These are phyloP conservation scores for Synanceia verrucosa DNA, from an alignment of 2,797 vertebrate genomes.

Conservation along the genomic window DNA sequence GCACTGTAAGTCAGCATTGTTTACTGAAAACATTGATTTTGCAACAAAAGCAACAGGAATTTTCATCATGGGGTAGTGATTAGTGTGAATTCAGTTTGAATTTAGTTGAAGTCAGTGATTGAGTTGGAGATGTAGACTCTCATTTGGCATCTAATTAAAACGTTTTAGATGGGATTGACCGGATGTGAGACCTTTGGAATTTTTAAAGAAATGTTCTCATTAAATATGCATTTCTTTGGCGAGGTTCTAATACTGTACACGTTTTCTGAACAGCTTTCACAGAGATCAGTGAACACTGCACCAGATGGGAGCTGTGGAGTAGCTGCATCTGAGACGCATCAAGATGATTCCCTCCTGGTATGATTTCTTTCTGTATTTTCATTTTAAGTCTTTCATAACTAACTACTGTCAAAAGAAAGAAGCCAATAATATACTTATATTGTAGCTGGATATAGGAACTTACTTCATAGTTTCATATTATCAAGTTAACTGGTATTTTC, in stretches of 20 bases:
- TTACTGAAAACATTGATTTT: constrained; percentile 1
- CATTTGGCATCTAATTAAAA: too few relatives aligned
- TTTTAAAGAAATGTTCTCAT: not conserved
- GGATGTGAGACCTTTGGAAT: not conserved
- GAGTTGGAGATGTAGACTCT: too few relatives aligned
- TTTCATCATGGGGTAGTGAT: not conserved
- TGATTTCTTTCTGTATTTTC: constrained; percentile 1
- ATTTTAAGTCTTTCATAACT: not conserved
- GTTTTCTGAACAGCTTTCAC: constrained; percentile 29
- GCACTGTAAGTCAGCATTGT: not conserved
- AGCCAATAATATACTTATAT: not conserved
- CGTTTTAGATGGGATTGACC: too few relatives aligned
- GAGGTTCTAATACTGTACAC: not conserved
- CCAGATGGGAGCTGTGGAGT: constrained; percentile 56
- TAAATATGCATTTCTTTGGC: not conserved
- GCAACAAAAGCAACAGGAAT: not conserved
- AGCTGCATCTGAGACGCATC: constrained; percentile 62
- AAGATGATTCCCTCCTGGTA: constrained; percentile 82
- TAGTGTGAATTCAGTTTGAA: too few relatives aligned
- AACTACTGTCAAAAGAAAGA: not conserved
- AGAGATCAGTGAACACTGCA: constrained; percentile 46
- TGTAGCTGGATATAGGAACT: not conserved
- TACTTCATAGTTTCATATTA: not conserved
- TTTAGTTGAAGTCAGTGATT: not conserved
- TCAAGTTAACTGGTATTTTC: constrained; percentile 10